Percentiles rank a stretch among this genome's conserved stretches.
Evolutionary conservation across 2,797 vertebrate species (phyloP).

Genomic region (Myioborus miniatus): DNA sequence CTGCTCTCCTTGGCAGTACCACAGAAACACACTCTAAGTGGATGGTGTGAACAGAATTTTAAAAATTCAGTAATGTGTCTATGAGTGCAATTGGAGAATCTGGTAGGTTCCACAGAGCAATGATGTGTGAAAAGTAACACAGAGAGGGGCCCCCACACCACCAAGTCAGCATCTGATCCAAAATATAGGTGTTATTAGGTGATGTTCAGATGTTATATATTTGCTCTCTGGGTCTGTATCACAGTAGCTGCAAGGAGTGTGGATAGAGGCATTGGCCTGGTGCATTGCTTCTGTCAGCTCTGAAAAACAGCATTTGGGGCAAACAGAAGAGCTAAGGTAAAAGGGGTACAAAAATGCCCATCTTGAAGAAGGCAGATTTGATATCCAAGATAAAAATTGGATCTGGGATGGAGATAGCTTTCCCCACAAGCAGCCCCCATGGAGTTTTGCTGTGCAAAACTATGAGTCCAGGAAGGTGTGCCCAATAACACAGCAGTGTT

Average conservation of each 20-base stretch:
- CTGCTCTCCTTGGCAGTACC: not conserved
- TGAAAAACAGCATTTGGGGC: not conserved
- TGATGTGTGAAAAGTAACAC: not conserved
- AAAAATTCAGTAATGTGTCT: not conserved
- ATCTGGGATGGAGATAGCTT: not conserved
- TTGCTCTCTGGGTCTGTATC: not conserved
- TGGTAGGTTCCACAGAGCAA: not conserved
- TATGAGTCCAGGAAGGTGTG: not conserved
- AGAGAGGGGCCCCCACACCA: not conserved
- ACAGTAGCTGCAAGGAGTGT: not conserved
- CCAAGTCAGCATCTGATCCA: fast-evolving
- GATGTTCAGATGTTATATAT: not conserved
- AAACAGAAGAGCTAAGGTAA: not conserved
- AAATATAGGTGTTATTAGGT: not conserved
- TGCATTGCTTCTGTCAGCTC: not conserved
- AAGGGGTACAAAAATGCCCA: not conserved
- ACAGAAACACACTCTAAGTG: not conserved
- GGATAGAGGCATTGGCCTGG: not conserved
- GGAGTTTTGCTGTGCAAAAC: not conserved
- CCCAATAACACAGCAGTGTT: not conserved
- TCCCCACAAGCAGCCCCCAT: not conserved
- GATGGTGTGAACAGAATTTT: not conserved
- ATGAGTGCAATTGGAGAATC: not conserved
- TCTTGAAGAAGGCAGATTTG: not conserved
- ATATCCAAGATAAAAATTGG: not conserved